Percentiles rank a stretch among this genome's conserved stretches.
Evolutionary conservation across 1,140 invertebrate genomes (phyloP).

Genomic region (Drosophila chauvacae): DNA sequence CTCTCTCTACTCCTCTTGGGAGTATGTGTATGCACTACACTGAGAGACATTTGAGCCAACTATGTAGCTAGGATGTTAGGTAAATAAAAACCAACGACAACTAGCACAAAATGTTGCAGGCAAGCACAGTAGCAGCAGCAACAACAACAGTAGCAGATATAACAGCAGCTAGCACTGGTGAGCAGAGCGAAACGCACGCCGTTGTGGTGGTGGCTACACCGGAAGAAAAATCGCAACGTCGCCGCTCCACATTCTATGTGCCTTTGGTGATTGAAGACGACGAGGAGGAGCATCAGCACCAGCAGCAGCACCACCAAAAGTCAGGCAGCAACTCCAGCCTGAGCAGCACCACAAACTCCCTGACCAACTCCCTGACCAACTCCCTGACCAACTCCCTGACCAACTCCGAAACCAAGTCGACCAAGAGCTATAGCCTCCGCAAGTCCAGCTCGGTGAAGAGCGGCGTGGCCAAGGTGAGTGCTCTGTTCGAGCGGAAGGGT

Average conservation of each 20-base stretch:
- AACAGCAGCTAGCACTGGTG: constrained; percentile 11
- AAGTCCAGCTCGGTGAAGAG: constrained; percentile 65
- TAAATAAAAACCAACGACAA: constrained; percentile 34
- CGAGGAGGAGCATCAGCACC: constrained; percentile 25
- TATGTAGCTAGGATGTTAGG: constrained; percentile 17
- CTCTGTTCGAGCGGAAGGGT: constrained; percentile 64
- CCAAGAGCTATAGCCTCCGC: constrained; percentile 34
- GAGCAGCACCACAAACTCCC: constrained; percentile 45
- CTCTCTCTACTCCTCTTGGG: constrained; percentile 5
- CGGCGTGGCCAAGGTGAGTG: constrained; percentile 66
- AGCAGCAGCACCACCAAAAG: constrained; percentile 20
- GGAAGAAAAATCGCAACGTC: constrained; percentile 83
- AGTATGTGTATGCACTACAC: constrained; percentile 11
- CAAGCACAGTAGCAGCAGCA: constrained; percentile 61
- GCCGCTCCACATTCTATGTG: constrained; percentile 87
- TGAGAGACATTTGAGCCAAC: constrained; percentile 3
- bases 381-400: constrained; percentile 16
- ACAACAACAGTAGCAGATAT: constrained; percentile 43
- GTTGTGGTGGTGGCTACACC: constrained; percentile 42
- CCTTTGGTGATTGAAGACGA: constrained; percentile 85
- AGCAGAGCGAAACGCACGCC: constrained; percentile 46
- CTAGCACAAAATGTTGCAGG: constrained; percentile 74
- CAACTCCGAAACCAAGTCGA: constrained; percentile 27
- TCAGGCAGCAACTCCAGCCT: constrained; percentile 50
- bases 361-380: constrained; percentile 21